Evolutionary conservation across 2,797 vertebrate species (phyloP), one percentile per base, ranked within the genome.

Genomic region (Chlorospingus semifuscus): DNA sequence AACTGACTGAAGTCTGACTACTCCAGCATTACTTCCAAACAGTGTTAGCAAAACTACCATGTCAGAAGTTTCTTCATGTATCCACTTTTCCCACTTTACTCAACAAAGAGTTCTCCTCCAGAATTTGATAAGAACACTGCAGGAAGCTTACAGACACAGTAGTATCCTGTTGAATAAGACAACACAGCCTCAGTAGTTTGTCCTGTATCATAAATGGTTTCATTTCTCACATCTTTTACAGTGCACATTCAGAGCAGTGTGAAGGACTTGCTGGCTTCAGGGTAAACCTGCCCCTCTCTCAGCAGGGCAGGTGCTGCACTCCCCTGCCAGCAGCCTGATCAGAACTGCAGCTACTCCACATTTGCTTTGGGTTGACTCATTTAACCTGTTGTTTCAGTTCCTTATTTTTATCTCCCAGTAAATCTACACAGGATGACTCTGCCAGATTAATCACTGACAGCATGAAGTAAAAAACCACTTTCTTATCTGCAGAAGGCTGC

Each of bases 81-180:
- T 61, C 68, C 81, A 77, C 57, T 83, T 76, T 42, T 72, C n/a
- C 27, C 39, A 34, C 52, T 72, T 95, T 79, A 77, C 30, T 87
- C 85, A 79, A 76, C 22, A 52, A 32, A 1, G 4, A 69, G 49
- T 70, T 86, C 55, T 93, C 70, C 59, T 90, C 64, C 85, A 94
- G 66, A 59, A 72, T 87, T 92, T 69, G 69, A 3, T 14, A 72
- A 75, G 39, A 92, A 83, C 71, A 69, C 56, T 74, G 80, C 74
- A 78, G 74, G 66, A 93, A 86, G 63, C 50, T 91, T 63, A 91
- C 36, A 95, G 39, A 75, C 81, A 89, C 82, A 91, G 94, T 42
- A 92, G 72, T 37, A 81, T 83, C 77, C 89, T 92, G 47, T 68
- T 88, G 55, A 94, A 47, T 46, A 78, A 81, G 69, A 89, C 87